Evolutionary conservation across 1,140 invertebrate species (phyloP).

Genomic region (Hyles euphorbiae): DNA sequence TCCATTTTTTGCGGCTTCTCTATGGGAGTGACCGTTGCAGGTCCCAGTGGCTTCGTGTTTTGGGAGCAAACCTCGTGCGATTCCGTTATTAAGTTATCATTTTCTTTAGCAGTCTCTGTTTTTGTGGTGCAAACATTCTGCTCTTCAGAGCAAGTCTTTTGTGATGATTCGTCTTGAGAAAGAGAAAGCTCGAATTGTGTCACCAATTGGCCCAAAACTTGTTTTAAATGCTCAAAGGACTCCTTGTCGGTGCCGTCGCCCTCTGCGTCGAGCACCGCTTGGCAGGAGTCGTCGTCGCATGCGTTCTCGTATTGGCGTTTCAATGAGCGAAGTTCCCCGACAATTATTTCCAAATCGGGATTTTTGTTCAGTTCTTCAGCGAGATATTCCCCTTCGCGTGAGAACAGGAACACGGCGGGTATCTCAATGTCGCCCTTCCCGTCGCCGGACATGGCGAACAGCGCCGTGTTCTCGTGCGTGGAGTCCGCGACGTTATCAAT

Average conservation of each 20-base stretch:
- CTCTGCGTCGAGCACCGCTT: slow-evolving; percentile 24
- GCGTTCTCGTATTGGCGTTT: slow-evolving; percentile 33
- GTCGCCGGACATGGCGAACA: slow-evolving; percentile 98
- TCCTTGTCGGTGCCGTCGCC: slow-evolving; percentile 34
- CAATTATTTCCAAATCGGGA: slow-evolving; percentile 71
- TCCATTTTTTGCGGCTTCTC: slow-evolving; percentile 5
- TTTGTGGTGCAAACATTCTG: no score
- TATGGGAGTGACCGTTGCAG: not conserved
- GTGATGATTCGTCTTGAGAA: slow-evolving; percentile 31
- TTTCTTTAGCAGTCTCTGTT: no score
- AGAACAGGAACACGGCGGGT: slow-evolving; percentile 93
- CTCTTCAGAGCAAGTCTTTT: slow-evolving; percentile 22
- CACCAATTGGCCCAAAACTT: slow-evolving; percentile 52
- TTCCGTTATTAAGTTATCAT: not conserved
- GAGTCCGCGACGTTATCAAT: slow-evolving; percentile 90
- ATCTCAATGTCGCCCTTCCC: slow-evolving; percentile 92
- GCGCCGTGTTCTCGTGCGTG: slow-evolving; percentile 82
- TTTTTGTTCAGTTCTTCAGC: slow-evolving; percentile 75
- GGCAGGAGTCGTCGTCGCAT: slow-evolving; percentile 44
- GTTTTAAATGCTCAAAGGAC: slow-evolving; percentile 57
- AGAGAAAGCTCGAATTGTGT: slow-evolving; percentile 58
- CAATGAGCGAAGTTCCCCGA: slow-evolving; percentile 69
- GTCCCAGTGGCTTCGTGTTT: not conserved
- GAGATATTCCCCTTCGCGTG: slow-evolving; percentile 82
- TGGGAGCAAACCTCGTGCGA: slow-evolving; percentile 5